A percentile compares a stretch with the other conserved stretches of the same genome.
These are phyloP conservation scores for Kryphioiulus occultus DNA, from an alignment of 2,888 invertebrate genomes.

Conservation along the genomic window DNA sequence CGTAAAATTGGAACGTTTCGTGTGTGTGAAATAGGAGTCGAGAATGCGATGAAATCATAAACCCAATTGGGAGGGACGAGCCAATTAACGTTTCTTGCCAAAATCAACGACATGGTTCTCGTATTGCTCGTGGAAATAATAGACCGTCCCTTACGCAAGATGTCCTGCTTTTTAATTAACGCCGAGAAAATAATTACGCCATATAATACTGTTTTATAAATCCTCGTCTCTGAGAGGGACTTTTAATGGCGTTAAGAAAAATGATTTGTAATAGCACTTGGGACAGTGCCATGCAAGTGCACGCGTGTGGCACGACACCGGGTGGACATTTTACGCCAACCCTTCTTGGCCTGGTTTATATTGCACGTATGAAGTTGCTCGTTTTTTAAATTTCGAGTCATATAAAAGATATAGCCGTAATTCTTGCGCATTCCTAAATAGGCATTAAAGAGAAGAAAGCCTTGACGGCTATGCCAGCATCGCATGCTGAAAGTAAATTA, in stretches of 20 bases:
- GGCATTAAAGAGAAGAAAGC: slow-evolving; percentile 23
- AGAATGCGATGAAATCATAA: background rate
- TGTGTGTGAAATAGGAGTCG: background rate
- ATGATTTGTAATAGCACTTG: slow-evolving; percentile 23
- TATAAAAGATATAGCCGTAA: slow-evolving; percentile 13
- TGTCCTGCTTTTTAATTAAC: slow-evolving; percentile 23
- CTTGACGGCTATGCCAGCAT: background rate
- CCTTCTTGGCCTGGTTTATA: slow-evolving; percentile 3
- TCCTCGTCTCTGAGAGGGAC: slow-evolving; percentile 23
- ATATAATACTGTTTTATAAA: slow-evolving; percentile 23
- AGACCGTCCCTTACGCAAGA: slow-evolving; percentile 16
- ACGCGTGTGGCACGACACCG: background rate
- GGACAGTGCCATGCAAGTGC: slow-evolving; percentile 8
- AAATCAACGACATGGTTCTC: background rate
- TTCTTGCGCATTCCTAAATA: slow-evolving; percentile 17
- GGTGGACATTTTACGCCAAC: background rate
- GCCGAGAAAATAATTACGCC: slow-evolving; percentile 8
- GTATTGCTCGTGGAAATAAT: slow-evolving; percentile 8
- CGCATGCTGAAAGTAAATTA: slow-evolving; percentile 13
- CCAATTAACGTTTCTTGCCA: slow-evolving; percentile 9
- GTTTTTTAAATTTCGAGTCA: slow-evolving; percentile 1
- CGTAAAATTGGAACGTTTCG: background rate
- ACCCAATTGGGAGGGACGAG: background rate
- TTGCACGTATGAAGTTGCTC: background rate
- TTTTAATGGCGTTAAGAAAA: slow-evolving; percentile 7